A percentile compares a stretch with the other conserved stretches of the same genome.
These are phyloP conservation scores for Boulengeromyrus knoepffleri DNA, from an alignment of 2,113 vertebrate species.

Conservation along the genomic window DNA sequence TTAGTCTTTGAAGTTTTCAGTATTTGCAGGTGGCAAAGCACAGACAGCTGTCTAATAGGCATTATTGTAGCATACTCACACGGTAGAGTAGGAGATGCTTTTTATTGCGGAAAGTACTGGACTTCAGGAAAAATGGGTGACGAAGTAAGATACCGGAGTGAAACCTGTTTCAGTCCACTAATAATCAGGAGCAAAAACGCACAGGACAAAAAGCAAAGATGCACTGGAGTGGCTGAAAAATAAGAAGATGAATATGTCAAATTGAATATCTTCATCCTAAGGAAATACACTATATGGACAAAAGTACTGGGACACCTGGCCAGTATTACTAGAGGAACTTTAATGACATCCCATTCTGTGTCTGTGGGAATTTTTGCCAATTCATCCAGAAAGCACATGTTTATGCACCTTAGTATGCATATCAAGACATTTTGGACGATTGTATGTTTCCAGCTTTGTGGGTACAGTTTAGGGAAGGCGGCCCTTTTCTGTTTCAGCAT, in stretches of 20 bases:
- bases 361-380: not conserved
- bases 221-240: not conserved
- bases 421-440: not conserved
- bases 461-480: not conserved
- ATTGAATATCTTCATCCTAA: not conserved
- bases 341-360: not conserved
- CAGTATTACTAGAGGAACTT: not conserved
- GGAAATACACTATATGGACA: not conserved
- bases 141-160: not conserved
- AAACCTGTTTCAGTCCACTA: not conserved
- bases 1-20: not conserved
- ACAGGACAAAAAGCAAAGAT: not conserved
- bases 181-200: not conserved
- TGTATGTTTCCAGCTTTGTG: not conserved
- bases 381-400: not conserved
- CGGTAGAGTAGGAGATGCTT: not conserved
- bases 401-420: not conserved
- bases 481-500: not conserved
- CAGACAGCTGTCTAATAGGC: not conserved
- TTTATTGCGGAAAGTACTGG: not conserved
- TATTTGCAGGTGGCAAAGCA: not conserved
- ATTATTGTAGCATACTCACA: not conserved
- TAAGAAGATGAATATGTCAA: not conserved
- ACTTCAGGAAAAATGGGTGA: not conserved
- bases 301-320: not conserved